Evolutionary conservation across 1,140 invertebrate genomes (phyloP), one percentile per base, ranked within the genome.

Genomic region (Drosophila seguyi): DNA sequence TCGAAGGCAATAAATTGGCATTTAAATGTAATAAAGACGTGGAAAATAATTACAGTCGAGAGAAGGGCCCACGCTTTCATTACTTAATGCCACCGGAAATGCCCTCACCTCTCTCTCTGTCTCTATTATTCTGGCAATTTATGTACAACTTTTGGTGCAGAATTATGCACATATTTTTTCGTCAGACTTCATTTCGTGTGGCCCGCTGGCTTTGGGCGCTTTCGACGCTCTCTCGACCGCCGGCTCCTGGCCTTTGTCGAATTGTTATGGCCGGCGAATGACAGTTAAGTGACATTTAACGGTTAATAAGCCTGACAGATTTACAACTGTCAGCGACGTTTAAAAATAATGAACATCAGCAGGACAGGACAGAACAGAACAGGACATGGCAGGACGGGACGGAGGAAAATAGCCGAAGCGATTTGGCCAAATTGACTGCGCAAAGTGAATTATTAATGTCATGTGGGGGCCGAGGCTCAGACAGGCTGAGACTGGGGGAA

Each of bases 301-400:
- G 85, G 85, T 90, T 90, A 90, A 90, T 90, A 90, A 90, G 85
- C 81, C 86, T 90, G 85, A 90, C 85, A 90, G 86, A 90, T 90
- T 90, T 90, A 90, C 86, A 90, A 85, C 85, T 90, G 85, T 90
- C 85, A 88, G 75, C 86, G 50, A 56, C 69, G 78, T 81, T 88
- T 85, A 90, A 88, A 90, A 88, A 88, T 88, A 88, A 90, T 85
- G 86, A 85, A 88, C 85, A 84, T 61, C 77, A 81, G 81, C 60
- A 42, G 68, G 68, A 47, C 45, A 47, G 14, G 61, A 78, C 60
- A 42, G 68, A 65, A 16, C 20, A 8, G 14, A 45, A 75, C 60
- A 41, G 68, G 68, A 25, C 44, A 45, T 1, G 44, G 20, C 44
- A 45, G 44, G 20, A 22, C 59, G 47, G 39, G 53, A 59, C 29